Conservation (phyloP, 2,113 vertebrate genomes). For the Callorhinus ursinus region DNA sequence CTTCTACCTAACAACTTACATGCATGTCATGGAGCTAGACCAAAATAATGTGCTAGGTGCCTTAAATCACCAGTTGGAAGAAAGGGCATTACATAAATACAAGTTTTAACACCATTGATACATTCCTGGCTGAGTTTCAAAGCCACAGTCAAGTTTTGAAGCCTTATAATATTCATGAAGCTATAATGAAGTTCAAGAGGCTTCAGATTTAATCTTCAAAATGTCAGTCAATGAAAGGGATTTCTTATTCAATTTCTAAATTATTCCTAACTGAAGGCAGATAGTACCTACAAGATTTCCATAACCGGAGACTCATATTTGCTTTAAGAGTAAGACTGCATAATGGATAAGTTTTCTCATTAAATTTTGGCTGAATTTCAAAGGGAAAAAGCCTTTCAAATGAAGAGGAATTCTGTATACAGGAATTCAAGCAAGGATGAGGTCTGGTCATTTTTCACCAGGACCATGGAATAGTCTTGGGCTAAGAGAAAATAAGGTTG, state of each 20-base stretch:
- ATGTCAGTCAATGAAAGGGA: conserved; percentile 74
- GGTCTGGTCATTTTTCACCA: conserved; percentile 12
- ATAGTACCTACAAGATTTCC: conserved; percentile 39
- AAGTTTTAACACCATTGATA: not conserved
- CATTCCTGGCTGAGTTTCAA: conserved; percentile 63
- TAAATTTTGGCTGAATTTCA: conserved; percentile 49
- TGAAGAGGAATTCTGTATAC: conserved; percentile 43
- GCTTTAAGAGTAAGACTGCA: not conserved
- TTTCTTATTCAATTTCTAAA: conserved; percentile 71
- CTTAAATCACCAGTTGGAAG: not conserved
- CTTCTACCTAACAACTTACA: not conserved
- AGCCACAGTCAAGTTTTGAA: conserved; percentile 51
- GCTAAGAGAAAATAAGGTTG: conserved; percentile 64
- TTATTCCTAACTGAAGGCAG: conserved; percentile 69
- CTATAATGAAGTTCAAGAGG: conserved; percentile 79
- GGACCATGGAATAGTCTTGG: not conserved
- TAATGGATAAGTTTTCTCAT: conserved; percentile 13
- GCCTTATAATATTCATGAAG: conserved; percentile 73
- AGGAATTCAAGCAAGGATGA: not conserved
- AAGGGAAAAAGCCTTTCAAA: conserved; percentile 20
- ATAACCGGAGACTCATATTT: conserved; percentile 39
- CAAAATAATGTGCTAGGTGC: not conserved
- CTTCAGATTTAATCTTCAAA: conserved; percentile 77
- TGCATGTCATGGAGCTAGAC: not conserved
- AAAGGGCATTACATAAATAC: not conserved